phyloP scores from a whole-genome alignment of 2,113 vertebrate genomes.

The Nibea coibor region DNA sequence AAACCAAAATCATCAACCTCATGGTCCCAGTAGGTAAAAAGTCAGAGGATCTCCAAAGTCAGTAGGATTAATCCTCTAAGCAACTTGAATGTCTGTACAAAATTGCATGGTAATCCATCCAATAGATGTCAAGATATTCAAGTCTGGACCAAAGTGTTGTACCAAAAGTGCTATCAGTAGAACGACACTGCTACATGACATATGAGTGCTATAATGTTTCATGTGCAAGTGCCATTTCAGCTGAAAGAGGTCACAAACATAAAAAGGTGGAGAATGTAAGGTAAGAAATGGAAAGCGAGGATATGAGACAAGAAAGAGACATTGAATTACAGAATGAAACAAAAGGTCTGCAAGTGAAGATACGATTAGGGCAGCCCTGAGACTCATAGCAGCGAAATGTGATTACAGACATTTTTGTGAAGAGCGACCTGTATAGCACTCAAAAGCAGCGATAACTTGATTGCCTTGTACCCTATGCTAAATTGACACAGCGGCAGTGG shows the following conservation, averaged over 20 bases:
- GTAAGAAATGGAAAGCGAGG: background rate
- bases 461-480: constrained; percentile 33
- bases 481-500: constrained; percentile 37
- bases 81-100: background rate
- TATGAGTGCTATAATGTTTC: background rate
- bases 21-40: background rate
- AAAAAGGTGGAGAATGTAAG: background rate
- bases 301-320: background rate
- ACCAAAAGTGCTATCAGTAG: background rate
- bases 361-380: constrained; percentile 42
- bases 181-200: background rate
- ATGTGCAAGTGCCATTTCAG: background rate
- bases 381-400: constrained; percentile 41
- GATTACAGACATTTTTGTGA: constrained; percentile 55
- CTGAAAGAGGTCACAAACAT: background rate
- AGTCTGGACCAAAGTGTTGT: background rate
- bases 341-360: constrained; percentile 23
- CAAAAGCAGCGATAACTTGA: constrained; percentile 40
- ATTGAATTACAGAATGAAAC: constrained; percentile 25
- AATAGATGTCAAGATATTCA: background rate
- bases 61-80: background rate
- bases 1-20: background rate
- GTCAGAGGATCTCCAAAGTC: background rate
- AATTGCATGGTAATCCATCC: background rate
- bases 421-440: constrained; percentile 39